A percentile compares a stretch with the other conserved stretches of the same genome.
phyloP scores from a whole-genome alignment of 2,797 vertebrate genomes.

The Falco berigora region DNA sequence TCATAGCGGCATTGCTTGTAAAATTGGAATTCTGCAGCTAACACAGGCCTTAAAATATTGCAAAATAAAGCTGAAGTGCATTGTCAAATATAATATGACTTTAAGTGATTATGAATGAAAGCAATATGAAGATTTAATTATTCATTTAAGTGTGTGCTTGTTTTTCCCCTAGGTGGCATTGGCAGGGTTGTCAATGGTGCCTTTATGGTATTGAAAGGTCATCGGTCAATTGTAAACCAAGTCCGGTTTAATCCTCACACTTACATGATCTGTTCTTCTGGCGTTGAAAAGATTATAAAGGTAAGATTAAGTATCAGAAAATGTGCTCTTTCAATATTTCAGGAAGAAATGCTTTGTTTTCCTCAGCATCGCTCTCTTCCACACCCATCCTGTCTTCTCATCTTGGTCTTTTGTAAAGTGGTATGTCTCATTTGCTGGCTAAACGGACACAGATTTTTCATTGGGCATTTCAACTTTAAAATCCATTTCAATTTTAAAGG shows the following conservation, averaged over 20 bases:
- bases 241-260: conserved; percentile 97
- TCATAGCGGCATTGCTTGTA: not conserved
- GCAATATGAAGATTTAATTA: not conserved
- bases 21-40: not conserved
- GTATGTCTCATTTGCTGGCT: not conserved
- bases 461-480: not conserved
- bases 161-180: conserved; percentile 79
- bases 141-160: not conserved
- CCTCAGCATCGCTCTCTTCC: not conserved
- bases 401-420: not conserved
- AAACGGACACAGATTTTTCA: not conserved
- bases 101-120: not conserved
- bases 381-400: not conserved
- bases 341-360: not conserved
- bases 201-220: conserved; percentile 97
- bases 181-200: conserved; percentile 97
- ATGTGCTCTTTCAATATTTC: not conserved
- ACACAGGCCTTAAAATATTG: not conserved
- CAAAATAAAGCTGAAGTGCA: not conserved
- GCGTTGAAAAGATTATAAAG: conserved; percentile 99
- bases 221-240: conserved; percentile 98
- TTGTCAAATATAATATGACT: not conserved
- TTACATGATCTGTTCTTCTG: conserved; percentile 99
- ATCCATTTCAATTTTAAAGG: not conserved
- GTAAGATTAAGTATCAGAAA: conserved; percentile 70